phyloP scores from a whole-genome alignment of 2,113 vertebrate genomes.

The Ceyx melanurus region DNA sequence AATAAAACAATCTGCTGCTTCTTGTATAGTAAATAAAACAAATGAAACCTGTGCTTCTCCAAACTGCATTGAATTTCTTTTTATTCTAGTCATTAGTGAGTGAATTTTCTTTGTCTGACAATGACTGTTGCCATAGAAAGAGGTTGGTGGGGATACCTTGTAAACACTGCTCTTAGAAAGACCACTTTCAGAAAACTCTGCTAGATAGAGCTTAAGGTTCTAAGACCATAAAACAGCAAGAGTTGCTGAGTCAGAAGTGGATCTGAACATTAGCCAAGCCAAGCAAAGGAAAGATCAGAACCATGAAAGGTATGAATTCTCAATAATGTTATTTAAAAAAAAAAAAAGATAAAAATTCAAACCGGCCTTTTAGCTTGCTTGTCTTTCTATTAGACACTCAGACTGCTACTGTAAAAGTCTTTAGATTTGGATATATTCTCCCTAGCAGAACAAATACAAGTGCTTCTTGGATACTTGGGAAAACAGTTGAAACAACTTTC shows the following conservation, averaged over 20 bases:
- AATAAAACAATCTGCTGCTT: slow-evolving; percentile 37
- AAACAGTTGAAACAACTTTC: not conserved
- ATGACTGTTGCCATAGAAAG: not conserved
- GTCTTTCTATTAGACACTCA: not conserved
- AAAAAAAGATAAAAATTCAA: not conserved
- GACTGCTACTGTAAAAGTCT: not conserved
- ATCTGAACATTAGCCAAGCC: not conserved
- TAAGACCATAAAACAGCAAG: not conserved
- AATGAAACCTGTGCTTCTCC: not conserved
- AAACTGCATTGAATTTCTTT: not conserved
- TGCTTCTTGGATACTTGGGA: not conserved
- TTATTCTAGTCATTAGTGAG: not conserved
- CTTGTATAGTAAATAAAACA: slow-evolving; percentile 57
- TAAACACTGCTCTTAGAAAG: not conserved
- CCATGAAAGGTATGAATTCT: not conserved
- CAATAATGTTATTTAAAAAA: not conserved
- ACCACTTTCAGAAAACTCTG: not conserved
- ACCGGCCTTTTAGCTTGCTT: not conserved
- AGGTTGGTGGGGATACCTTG: not conserved
- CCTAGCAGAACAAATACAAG: not conserved
- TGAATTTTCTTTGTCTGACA: not conserved
- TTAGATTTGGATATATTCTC: not conserved
- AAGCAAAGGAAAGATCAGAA: not conserved
- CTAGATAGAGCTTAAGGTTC: not conserved
- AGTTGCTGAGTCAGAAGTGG: not conserved